Percentiles rank a stretch among this genome's conserved stretches.
These are phyloP conservation scores for Prunella himalayana DNA, from an alignment of 2,113 vertebrate genomes.

Conservation along the genomic window DNA sequence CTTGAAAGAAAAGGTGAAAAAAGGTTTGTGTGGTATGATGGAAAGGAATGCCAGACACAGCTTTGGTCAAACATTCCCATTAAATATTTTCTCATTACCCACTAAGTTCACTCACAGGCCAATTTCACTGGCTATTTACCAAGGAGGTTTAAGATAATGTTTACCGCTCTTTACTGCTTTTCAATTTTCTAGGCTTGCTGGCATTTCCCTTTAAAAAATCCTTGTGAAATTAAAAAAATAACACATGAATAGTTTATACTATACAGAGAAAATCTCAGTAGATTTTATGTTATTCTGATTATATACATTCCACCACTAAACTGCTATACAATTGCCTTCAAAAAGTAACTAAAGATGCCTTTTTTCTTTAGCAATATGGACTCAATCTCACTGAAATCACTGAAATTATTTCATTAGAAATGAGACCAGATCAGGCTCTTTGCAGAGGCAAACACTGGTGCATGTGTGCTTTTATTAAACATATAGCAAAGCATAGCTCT, in stretches of 20 bases:
- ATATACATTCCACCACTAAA: background rate
- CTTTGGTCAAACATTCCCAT: constrained; percentile 61
- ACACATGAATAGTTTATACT: background rate
- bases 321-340: background rate
- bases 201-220: background rate
- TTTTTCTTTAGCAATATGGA: background rate
- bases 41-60: constrained; percentile 62
- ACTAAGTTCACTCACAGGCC: constrained; percentile 62
- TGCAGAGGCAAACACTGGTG: background rate
- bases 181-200: background rate
- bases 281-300: background rate
- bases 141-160: constrained; percentile 38
- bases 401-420: background rate
- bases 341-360: background rate
- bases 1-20: constrained; percentile 62
- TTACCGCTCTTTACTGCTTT: constrained; percentile 12
- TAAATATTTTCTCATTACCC: constrained; percentile 59
- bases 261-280: background rate
- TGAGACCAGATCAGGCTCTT: background rate
- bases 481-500: background rate
- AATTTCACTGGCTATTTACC: constrained; percentile 53
- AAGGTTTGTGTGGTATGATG: constrained; percentile 44
- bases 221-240: background rate
- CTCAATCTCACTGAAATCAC: background rate
- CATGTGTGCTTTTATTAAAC: background rate